A percentile compares a stretch with the other conserved stretches of the same genome.
Conservation (phyloP, 2,113 vertebrate genomes). For the Nanorana parkeri region DNA sequence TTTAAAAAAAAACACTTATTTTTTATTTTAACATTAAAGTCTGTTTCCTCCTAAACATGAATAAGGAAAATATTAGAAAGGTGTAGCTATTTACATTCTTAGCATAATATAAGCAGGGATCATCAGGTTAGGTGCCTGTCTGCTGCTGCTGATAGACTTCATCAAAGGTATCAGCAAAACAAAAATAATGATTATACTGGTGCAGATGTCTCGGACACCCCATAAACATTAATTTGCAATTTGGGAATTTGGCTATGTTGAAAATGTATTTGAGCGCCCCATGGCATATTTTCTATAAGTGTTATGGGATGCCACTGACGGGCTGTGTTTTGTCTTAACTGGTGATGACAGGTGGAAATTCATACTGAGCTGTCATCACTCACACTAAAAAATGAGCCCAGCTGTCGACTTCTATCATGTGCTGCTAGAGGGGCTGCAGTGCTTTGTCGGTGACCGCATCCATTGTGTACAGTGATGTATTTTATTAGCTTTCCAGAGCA, state of each 20-base stretch:
- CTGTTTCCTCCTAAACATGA: too few relatives aligned
- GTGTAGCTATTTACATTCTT: too few relatives aligned
- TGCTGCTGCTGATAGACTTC: too few relatives aligned
- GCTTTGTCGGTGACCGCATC: not conserved
- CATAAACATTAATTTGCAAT: constrained; percentile 8
- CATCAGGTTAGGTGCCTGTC: too few relatives aligned
- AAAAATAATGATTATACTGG: not conserved
- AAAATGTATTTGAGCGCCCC: constrained; percentile 10
- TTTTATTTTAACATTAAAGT: too few relatives aligned
- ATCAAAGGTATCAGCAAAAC: too few relatives aligned
- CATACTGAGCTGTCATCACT: constrained; percentile 7
- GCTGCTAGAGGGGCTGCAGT: not conserved
- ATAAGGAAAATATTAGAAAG: too few relatives aligned
- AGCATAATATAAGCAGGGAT: too few relatives aligned
- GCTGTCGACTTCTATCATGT: constrained; percentile 54
- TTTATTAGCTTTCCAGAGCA: not conserved
- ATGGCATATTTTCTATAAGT: constrained; percentile 46
- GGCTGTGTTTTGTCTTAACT: constrained; percentile 45
- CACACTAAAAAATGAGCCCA: constrained; percentile 51
- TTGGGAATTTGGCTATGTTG: constrained; percentile 8
- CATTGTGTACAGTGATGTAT: constrained; percentile 16
- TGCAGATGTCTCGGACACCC: not conserved
- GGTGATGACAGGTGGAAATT: constrained; percentile 55
- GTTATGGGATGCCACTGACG: constrained; percentile 31
- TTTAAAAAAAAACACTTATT: too few relatives aligned